Base-by-base conservation (phyloP, 2,888 invertebrate species). In the Aporophyla nigra region DNA sequence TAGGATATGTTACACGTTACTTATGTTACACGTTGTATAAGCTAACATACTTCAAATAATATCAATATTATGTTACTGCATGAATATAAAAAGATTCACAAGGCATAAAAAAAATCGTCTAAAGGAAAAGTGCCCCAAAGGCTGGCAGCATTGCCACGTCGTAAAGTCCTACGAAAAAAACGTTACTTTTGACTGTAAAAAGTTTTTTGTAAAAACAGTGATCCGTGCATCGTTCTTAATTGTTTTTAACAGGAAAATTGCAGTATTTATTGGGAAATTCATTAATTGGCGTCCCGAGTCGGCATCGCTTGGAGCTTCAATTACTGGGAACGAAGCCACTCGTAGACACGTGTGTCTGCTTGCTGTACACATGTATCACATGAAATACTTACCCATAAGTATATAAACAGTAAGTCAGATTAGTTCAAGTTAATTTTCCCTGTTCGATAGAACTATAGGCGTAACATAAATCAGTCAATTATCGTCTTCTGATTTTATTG, bases 241-340 rank as follows among this genome's bases (percentile, higher is more conserved):
- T 63, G 21, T 14, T 76, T 43, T 51, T 43, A 65, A 27, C 4
- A n/a, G 27, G n/a, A 51, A 24, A 46, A 6, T 4, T 67, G 14
- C n/a, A 51, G 16, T n/a, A 33, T 61, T 49, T 40, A 53, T 78
- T 14, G 10, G 6, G 0, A 19, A 53, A 61, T 78, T 46, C 12
- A 53, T 53, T 51, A 46, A 33, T 27, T 4, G 14, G 59, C 9
- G 21, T 14, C 16, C 7, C 16, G 21, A 14, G 14, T 49, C 0
- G 21, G 14, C 33, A 7, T 46, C 21, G n/a, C 51, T 59, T 6
- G 16, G 14, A 59, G 46, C 53, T 46, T 59, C 19, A 46, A 59
- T 59, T 78, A 51, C 27, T 19, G 14, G 40, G 5, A 76, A 65
- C 40, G 21, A 40, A 63, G 27, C 19, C 46, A 49, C 33, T n/a